Base-by-base conservation (phyloP, 2,888 invertebrate species). In the Lamproptera curius region DNA sequence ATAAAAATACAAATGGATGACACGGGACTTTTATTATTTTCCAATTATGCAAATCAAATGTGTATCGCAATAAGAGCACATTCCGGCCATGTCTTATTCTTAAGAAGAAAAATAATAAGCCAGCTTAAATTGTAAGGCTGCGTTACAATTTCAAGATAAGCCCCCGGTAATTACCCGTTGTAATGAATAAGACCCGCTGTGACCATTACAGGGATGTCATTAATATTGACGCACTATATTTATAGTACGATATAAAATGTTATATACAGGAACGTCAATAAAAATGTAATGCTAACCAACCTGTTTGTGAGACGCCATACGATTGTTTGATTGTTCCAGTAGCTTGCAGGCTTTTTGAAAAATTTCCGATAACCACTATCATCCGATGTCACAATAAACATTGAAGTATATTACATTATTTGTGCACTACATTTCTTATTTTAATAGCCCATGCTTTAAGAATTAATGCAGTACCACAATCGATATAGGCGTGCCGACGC, bases 121-220 rank as follows among this genome's bases (percentile, higher is more conserved):
- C 36, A 31, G 17, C 17, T 17, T 47, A 42, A 42, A 42, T 42
- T 42, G 42, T 36, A 35, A 31, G 14, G 14, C 31, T 23, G 31
- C 33, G n/a, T 42, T 28, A 49, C 60, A 52, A 60, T 62, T 63
- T 58, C 58, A 66, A 66, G 67, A 74, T 76, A 62, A 62, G 65
- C 59, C 63, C 28, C 46, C 54, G 54, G 56, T 71, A 76, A 81
- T 80, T 80, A 78, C 67, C 61, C 63, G 63, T 61, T 59, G 60
- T 54, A 58, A 69, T 60, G 59, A 61, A 58, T 61, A 66, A 60
- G 65, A 74, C 72, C 71, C 58, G 74, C 72, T 73, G 63, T 65
- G 61, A 56, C 63, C 74, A 71, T 72, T 70, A 65, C 73, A 68
- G 73, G 74, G 64, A 65, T 71, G 64, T 59, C 68, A 74, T 78